Conservation (phyloP, 1,140 invertebrate genomes). For the Leptinotarsa texana region DNA sequence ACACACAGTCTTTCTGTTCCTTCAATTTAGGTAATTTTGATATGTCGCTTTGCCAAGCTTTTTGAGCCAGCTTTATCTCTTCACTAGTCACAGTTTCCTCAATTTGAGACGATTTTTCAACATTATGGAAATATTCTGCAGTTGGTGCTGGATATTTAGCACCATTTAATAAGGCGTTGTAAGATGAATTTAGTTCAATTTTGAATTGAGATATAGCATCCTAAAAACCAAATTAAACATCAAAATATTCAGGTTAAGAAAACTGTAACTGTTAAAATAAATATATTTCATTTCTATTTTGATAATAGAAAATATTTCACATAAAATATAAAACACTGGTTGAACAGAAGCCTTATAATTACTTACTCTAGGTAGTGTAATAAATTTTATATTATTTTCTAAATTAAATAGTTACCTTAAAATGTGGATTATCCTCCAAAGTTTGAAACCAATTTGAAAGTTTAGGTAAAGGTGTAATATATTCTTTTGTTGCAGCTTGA, state of each 20-base stretch:
- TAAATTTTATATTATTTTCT: neutral
- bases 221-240: conserved; percentile 35
- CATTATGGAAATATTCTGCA: conserved; percentile 15
- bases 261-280: too few species aligned
- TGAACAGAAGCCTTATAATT: too few species aligned
- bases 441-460: conserved; percentile 58
- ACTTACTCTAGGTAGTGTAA: too few species aligned
- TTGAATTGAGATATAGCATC: conserved; percentile 53
- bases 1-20: conserved; percentile 57
- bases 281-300: too few species aligned
- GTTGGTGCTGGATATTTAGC: conserved; percentile 54
- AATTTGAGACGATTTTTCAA: conserved; percentile 40
- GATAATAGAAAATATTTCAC: neutral
- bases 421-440: conserved; percentile 53
- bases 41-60: conserved; percentile 61
- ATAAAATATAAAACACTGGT: neutral
- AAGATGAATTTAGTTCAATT: conserved; percentile 54
- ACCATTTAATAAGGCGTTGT: conserved; percentile 54
- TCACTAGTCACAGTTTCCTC: conserved; percentile 58
- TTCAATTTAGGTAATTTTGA: conserved; percentile 55
- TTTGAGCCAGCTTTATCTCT: conserved; percentile 63
- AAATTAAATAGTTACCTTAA: conserved; percentile 35
- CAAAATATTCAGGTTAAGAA: too few species aligned
- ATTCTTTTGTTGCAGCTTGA: conserved; percentile 48
- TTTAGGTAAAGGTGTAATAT: conserved; percentile 24